Evolutionary conservation across 92 coral and sea anemone genomes (phyloP).

Genomic region (Actinernus sp.): DNA sequence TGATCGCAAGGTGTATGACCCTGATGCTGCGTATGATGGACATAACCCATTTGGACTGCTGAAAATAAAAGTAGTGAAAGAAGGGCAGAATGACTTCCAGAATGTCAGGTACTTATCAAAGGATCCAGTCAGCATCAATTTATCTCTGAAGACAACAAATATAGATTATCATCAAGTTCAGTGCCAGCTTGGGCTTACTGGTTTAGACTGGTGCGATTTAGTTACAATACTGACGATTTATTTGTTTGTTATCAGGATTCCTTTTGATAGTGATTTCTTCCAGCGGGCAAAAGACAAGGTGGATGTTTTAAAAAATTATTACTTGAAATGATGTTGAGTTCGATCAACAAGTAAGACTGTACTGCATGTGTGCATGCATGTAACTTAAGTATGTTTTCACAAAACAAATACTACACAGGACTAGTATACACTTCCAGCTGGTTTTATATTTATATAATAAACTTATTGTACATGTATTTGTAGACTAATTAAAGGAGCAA

Average conservation of each 20-base stretch:
- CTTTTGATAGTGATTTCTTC: constrained; percentile 33
- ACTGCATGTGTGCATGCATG: no score
- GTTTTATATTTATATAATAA: no score
- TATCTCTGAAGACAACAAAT: constrained; percentile 20
- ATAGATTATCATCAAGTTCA: constrained; percentile 39
- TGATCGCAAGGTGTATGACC: constrained; percentile 52
- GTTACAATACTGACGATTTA: constrained; percentile 24
- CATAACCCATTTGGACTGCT: constrained; percentile 37
- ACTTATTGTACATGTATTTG: no score
- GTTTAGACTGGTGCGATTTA: constrained; percentile 54
- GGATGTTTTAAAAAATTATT: constrained; percentile 33
- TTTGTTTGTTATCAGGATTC: constrained; percentile 16
- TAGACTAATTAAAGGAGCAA: no score
- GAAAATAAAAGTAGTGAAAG: constrained; percentile 50
- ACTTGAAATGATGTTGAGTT: no score
- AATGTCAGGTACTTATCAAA: constrained; percentile 42
- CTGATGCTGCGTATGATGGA: constrained; percentile 14
- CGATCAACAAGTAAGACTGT: no score
- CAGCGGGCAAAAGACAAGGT: constrained; percentile 40
- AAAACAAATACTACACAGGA: no score
- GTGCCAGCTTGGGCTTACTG: constrained; percentile 50
- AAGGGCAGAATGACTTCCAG: constrained; percentile 34
- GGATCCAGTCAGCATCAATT: constrained; percentile 9
- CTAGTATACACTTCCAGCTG: no score
- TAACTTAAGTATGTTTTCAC: no score